Conservation (phyloP, 2,113 vertebrate species). For the Tetrao urogallus region DNA sequence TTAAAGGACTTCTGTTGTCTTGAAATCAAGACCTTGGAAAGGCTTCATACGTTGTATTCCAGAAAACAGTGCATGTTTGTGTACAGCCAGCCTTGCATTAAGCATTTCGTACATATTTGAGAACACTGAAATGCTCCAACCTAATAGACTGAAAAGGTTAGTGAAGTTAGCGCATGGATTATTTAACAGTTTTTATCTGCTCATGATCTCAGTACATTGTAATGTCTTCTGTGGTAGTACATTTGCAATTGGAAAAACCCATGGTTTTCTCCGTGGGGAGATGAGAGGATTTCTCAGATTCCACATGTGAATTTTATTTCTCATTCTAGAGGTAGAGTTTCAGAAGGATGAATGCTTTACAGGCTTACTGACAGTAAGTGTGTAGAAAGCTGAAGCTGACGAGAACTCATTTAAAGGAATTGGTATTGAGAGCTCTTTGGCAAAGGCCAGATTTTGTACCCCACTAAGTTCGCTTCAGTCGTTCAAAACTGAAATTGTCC, state of each 20-base stretch:
- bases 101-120: background rate
- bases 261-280: background rate
- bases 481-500: background rate
- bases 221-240: background rate
- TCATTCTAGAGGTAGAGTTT: background rate
- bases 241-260: background rate
- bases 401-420: slow-evolving; percentile 12
- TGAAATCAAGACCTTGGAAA: background rate
- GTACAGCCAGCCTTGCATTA: background rate
- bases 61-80: background rate
- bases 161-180: background rate
- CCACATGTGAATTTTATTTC: background rate
- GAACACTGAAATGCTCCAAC: background rate
- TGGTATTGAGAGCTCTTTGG: background rate
- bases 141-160: background rate
- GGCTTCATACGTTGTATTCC: background rate
- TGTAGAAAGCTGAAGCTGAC: background rate
- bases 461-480: background rate
- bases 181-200: background rate
- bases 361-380: background rate
- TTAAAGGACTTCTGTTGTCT: background rate
- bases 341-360: background rate
- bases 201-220: background rate
- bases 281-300: background rate
- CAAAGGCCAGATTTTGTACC: background rate